These are phyloP conservation scores for Romanogobio albipinnatus DNA, from an alignment of 2,113 vertebrate species.

Conservation along the genomic window DNA sequence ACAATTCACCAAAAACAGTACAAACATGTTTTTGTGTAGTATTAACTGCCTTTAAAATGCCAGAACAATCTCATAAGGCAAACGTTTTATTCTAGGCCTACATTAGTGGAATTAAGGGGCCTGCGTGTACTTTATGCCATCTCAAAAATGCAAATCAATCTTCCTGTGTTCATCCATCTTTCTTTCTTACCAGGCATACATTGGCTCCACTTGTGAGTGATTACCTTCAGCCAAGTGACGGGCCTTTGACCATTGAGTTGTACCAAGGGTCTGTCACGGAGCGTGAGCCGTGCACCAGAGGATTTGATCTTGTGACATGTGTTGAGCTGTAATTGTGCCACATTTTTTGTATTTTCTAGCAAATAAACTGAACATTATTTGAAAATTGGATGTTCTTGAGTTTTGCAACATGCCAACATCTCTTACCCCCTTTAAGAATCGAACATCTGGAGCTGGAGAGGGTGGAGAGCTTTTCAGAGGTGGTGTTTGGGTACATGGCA, in stretches of 20 bases:
- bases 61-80: neutral
- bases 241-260: conserved; percentile 81
- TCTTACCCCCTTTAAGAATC: conserved; percentile 76
- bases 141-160: neutral
- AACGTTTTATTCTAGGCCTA: neutral
- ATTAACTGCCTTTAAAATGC: neutral
- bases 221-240: conserved; percentile 81
- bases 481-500: conserved; percentile 91
- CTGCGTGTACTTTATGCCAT: neutral
- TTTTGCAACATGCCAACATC: neutral
- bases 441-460: conserved; percentile 86
- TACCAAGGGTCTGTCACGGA: conserved; percentile 89
- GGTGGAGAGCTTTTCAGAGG: conserved; percentile 83
- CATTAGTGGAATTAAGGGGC: neutral
- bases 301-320: conserved; percentile 89
- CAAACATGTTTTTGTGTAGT: neutral
- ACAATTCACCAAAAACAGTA: too few relatives aligned
- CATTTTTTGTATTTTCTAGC: neutral
- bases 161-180: neutral
- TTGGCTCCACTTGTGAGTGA: conserved; percentile 82
- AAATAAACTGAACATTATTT: neutral
- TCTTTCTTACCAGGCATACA: conserved; percentile 70
- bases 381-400: neutral
- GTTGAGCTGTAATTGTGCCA: conserved; percentile 88
- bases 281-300: conserved; percentile 85